phyloP scores from a whole-genome alignment of 2,113 vertebrate genomes.

The Pleuronectes platessa region DNA sequence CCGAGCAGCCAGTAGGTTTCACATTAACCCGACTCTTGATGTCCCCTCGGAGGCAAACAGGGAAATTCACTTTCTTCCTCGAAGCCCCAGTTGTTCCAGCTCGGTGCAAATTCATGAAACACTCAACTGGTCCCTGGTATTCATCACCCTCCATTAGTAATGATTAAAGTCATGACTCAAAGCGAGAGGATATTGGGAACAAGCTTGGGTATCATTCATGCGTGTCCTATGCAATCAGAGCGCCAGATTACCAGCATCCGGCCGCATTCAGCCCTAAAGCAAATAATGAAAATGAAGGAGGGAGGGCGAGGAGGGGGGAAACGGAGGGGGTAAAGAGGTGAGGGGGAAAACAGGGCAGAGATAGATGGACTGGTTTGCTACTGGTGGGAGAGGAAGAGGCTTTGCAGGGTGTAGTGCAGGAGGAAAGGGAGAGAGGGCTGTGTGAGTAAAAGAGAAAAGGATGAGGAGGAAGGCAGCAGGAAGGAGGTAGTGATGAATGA shows the following conservation, averaged over 20 bases:
- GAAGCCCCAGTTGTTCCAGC: conserved; percentile 6
- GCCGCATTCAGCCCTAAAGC: conserved; percentile 48
- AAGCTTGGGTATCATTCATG: conserved; percentile 64
- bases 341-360: conserved; percentile 20
- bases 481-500: conserved; percentile 78
- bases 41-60: background rate
- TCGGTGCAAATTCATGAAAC: conserved; percentile 47
- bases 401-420: conserved; percentile 10
- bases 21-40: background rate
- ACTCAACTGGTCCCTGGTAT: conserved; percentile 57
- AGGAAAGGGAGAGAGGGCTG: conserved; percentile 22
- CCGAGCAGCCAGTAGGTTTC: background rate
- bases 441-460: conserved; percentile 42
- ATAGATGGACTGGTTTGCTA: conserved; percentile 35
- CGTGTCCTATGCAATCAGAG: conserved; percentile 66
- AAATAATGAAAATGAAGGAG: conserved; percentile 51
- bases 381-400: conserved; percentile 22
- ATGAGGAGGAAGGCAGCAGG: conserved; percentile 49
- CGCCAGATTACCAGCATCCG: conserved; percentile 66
- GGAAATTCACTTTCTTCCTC: conserved; percentile 28
- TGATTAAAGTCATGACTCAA: conserved; percentile 69
- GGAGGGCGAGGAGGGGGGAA: background rate
- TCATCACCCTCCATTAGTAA: conserved; percentile 71
- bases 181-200: conserved; percentile 62
- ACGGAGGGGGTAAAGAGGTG: background rate